phyloP scores from a whole-genome alignment of 2,888 invertebrate species.

The Dasypolia templi region DNA sequence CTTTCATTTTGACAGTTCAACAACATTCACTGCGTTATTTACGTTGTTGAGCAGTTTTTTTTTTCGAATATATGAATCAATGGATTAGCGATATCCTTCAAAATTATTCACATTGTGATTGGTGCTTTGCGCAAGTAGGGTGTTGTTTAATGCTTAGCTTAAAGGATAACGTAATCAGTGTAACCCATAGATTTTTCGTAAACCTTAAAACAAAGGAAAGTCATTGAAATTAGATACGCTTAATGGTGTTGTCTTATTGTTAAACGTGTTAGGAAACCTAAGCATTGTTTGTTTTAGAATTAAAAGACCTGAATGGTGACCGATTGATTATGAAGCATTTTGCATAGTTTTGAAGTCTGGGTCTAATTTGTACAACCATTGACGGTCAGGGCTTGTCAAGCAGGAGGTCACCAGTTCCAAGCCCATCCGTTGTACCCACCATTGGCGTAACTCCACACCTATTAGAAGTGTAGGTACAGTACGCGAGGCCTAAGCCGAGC shows the following conservation, averaged over 20 bases:
- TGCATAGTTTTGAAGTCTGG: not conserved
- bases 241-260: conserved; percentile 39
- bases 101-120: too few species aligned
- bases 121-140: too few species aligned
- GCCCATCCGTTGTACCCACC: not conserved
- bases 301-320: conserved; percentile 25
- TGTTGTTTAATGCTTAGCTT: too few species aligned
- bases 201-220: conserved; percentile 19
- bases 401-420: not conserved
- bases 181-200: conserved; percentile 4
- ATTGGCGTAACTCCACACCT: not conserved
- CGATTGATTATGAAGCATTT: conserved; percentile 37
- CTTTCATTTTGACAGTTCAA: too few species aligned
- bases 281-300: conserved; percentile 46
- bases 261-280: conserved; percentile 14
- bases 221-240: conserved; percentile 39
- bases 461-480: too few species aligned
- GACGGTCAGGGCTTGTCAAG: not conserved
- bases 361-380: not conserved
- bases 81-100: too few species aligned
- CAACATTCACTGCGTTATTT: too few species aligned
- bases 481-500: too few species aligned
- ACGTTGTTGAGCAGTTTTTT: too few species aligned
- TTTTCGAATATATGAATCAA: too few species aligned
- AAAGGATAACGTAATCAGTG: not conserved